Conservation (phyloP, 2,888 invertebrate genomes). For the Coenonympha glycerion region DNA sequence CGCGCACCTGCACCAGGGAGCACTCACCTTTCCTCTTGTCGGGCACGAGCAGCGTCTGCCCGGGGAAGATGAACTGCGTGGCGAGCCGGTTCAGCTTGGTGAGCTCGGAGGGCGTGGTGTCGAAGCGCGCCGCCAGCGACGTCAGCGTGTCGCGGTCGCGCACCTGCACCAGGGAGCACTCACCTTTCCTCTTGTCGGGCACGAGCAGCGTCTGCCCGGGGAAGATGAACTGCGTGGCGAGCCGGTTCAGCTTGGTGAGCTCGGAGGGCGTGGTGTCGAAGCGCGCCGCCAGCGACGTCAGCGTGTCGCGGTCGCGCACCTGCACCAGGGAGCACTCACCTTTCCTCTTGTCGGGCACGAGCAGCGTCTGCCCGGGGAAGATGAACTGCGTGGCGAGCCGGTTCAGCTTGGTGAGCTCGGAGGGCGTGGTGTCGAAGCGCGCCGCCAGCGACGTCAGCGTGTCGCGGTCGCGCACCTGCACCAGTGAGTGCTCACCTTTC, state of each 20-base stretch:
- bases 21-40: conserved; percentile 81
- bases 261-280: conserved; percentile 99
- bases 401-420: conserved; percentile 96
- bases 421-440: conserved; percentile 97
- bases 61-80: conserved; percentile 91
- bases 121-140: conserved; percentile 95
- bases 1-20: conserved; percentile 79
- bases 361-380: conserved; percentile 89
- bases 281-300: conserved; percentile 94
- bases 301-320: conserved; percentile 92
- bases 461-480: conserved; percentile 88
- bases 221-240: conserved; percentile 92
- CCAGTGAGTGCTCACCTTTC: conserved; percentile 48
- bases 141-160: conserved; percentile 93
- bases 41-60: conserved; percentile 89
- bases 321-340: conserved; percentile 55
- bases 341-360: conserved; percentile 85
- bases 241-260: conserved; percentile 94
- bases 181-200: conserved; percentile 81
- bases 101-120: conserved; percentile 97
- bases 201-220: conserved; percentile 90
- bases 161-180: conserved; percentile 70
- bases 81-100: conserved; percentile 95
- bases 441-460: conserved; percentile 96
- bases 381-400: conserved; percentile 91